A percentile compares a stretch with the other conserved stretches of the same genome.
Conservation (phyloP, 2,888 invertebrate genomes). For the Microctonus aethiopoides region DNA sequence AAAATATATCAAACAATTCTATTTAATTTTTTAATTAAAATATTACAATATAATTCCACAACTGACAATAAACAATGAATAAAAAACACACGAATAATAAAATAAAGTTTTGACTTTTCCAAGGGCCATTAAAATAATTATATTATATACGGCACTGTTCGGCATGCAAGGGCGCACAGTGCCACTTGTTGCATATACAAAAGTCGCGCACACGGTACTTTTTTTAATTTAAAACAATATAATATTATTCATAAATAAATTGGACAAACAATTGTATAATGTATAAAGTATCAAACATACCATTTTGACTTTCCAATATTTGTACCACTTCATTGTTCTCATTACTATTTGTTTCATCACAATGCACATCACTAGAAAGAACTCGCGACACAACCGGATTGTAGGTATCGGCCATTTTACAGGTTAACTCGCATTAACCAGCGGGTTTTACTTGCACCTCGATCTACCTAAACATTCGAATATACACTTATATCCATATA, state of each 20-base stretch:
- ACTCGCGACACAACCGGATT: slow-evolving; percentile 54
- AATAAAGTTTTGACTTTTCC: slow-evolving; percentile 35
- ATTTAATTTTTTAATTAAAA: too few relatives aligned
- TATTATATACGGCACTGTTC: slow-evolving; percentile 41
- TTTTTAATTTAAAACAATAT: slow-evolving; percentile 45
- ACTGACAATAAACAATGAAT: neutral
- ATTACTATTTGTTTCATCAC: slow-evolving; percentile 39
- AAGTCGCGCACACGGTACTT: slow-evolving; percentile 44
- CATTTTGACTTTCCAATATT: slow-evolving; percentile 1
- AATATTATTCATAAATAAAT: slow-evolving; percentile 6
- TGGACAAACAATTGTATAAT: neutral
- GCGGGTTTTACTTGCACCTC: slow-evolving; percentile 20
- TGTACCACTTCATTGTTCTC: neutral
- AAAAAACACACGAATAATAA: slow-evolving; percentile 29
- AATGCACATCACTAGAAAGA: slow-evolving; percentile 48
- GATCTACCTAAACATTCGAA: slow-evolving; percentile 26
- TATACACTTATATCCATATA: too few relatives aligned
- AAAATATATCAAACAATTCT: too few relatives aligned
- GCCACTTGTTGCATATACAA: slow-evolving; percentile 57
- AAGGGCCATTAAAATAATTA: slow-evolving; percentile 12
- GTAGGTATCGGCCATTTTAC: slow-evolving; percentile 60
- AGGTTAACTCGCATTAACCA: slow-evolving; percentile 47
- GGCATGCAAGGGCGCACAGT: slow-evolving; percentile 52
- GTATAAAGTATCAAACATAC: slow-evolving; percentile 13
- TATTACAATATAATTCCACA: too few relatives aligned